phyloP scores from a whole-genome alignment of 2,888 invertebrate genomes.

The Lumbricus terrestris region DNA sequence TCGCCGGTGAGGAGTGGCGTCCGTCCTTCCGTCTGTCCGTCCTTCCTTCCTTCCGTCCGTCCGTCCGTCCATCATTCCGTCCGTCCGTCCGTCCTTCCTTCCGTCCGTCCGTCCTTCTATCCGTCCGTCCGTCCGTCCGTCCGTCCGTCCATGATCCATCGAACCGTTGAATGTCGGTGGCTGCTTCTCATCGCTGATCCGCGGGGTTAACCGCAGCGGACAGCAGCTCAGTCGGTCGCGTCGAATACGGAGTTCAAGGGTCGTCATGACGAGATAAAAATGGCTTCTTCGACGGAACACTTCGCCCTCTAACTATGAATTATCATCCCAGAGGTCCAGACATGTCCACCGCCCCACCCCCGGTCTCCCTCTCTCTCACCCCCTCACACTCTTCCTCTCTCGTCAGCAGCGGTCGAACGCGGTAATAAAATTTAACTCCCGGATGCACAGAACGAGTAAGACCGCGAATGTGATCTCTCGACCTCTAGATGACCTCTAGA shows the following conservation, averaged over 20 bases:
- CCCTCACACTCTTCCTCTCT: neutral
- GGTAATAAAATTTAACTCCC: neutral
- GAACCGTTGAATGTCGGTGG: no score
- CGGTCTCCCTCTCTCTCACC: no score
- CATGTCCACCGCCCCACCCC: neutral
- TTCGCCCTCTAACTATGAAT: slow-evolving; percentile 3
- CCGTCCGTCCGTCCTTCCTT: no score
- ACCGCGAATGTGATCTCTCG: neutral
- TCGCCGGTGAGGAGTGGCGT: neutral
- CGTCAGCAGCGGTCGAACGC: neutral
- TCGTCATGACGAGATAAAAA: neutral
- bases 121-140: no score
- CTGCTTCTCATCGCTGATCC: slow-evolving; percentile 3
- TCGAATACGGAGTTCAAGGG: neutral
- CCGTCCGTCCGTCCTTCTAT: no score
- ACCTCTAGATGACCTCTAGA: neutral
- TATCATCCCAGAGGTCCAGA: neutral
- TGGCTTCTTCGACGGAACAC: neutral
- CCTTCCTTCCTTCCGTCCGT: no score
- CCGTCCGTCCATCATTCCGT: no score
- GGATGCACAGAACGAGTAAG: neutral
- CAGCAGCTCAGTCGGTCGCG: neutral
- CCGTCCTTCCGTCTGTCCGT: no score
- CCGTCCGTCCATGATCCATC: no score
- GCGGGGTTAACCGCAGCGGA: neutral